A percentile compares a stretch with the other conserved stretches of the same genome.
phyloP scores from a whole-genome alignment of 92 coral and sea anemone genomes.

The Bergia sp. region DNA sequence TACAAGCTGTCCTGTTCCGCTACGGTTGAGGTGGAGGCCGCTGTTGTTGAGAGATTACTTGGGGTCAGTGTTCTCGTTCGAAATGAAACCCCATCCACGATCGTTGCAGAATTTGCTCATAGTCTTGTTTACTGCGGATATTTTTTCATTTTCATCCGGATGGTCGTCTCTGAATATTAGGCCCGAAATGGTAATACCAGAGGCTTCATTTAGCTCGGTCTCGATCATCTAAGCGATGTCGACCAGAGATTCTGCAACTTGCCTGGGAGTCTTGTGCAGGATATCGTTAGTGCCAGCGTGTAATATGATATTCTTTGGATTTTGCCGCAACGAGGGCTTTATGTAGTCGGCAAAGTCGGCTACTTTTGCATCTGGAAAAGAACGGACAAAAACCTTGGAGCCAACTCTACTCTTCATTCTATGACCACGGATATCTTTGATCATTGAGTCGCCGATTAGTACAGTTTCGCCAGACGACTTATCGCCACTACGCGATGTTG shows the following conservation, averaged over 20 bases:
- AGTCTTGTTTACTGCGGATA: slow-evolving; percentile 32
- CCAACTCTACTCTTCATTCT: slow-evolving; percentile 48
- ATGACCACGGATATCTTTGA: slow-evolving; percentile 29
- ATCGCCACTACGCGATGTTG: slow-evolving; percentile 16
- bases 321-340: slow-evolving; percentile 34
- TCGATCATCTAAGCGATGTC: slow-evolving; percentile 28
- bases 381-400: slow-evolving; percentile 31
- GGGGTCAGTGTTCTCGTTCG: neutral
- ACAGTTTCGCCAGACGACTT: slow-evolving; percentile 16
- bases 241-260: slow-evolving; percentile 38
- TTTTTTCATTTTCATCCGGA: slow-evolving; percentile 27
- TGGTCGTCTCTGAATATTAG: slow-evolving; percentile 33
- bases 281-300: slow-evolving; percentile 45
- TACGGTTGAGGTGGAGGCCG: neutral
- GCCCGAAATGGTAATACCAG: slow-evolving; percentile 23
- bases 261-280: slow-evolving; percentile 19
- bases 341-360: slow-evolving; percentile 30
- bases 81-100: slow-evolving; percentile 20
- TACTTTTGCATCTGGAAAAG: slow-evolving; percentile 32
- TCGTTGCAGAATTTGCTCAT: slow-evolving; percentile 35
- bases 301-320: slow-evolving; percentile 28
- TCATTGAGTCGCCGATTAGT: slow-evolving; percentile 37
- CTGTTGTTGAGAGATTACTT: slow-evolving; percentile 10
- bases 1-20: neutral
- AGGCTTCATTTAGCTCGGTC: slow-evolving; percentile 15